phyloP scores from a whole-genome alignment of 2,797 vertebrate genomes.

The Coilia nasus region DNA sequence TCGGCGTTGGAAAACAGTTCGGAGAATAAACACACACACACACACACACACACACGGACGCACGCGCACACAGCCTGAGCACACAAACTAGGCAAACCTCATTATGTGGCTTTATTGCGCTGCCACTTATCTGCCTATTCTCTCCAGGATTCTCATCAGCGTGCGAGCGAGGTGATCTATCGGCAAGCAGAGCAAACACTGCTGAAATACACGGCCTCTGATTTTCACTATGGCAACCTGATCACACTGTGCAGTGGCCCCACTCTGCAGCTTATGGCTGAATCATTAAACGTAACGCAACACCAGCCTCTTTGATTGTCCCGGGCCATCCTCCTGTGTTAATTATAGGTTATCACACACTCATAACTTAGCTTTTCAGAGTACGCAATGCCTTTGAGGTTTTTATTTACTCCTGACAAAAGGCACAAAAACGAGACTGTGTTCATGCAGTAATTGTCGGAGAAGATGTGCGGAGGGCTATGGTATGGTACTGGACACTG shows the following conservation, averaged over 20 bases:
- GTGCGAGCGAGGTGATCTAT: neutral
- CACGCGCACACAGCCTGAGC: neutral
- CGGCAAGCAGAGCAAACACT: neutral
- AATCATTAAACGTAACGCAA: conserved; percentile 13
- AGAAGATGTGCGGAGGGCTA: neutral
- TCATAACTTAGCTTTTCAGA: neutral
- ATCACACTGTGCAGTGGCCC: neutral
- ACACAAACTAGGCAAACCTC: conserved; percentile 1
- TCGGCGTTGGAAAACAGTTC: neutral
- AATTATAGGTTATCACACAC: neutral
- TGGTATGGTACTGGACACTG: too few relatives aligned
- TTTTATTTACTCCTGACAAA: neutral
- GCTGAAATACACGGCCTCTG: neutral
- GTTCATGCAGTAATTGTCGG: neutral
- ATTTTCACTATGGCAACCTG: conserved; percentile 13
- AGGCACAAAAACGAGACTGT: neutral
- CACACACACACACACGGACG: neutral
- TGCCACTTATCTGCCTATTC: neutral
- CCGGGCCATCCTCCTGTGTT: neutral
- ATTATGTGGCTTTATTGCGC: conserved; percentile 4
- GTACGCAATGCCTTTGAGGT: neutral
- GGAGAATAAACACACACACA: neutral
- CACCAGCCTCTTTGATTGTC: neutral
- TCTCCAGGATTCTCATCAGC: neutral
- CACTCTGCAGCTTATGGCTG: neutral